Evolutionary conservation across 2,888 invertebrate species (phyloP).

Genomic region (Congeria kusceri): DNA sequence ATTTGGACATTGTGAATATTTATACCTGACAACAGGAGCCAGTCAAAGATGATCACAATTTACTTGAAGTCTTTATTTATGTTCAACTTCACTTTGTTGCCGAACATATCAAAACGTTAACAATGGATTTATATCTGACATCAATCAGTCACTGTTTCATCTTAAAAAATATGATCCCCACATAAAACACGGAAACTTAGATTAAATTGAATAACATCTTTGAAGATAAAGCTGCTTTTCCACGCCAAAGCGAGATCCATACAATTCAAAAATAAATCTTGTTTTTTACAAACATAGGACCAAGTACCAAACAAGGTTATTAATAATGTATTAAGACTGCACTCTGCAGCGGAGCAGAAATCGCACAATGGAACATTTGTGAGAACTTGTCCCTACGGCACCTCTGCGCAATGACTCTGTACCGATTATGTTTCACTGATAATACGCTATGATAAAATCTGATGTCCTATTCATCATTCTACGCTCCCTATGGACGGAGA

Average conservation of each 20-base stretch:
- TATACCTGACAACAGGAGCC: slow-evolving; percentile 50
- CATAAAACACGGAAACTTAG: slow-evolving; percentile 55
- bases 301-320: too few species aligned
- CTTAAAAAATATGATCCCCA: slow-evolving; percentile 41
- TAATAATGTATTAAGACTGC: too few species aligned
- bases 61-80: slow-evolving; percentile 47
- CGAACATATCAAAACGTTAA: slow-evolving; percentile 57
- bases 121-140: slow-evolving; percentile 56
- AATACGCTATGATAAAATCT: too few species aligned
- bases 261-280: too few species aligned
- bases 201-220: slow-evolving; percentile 57
- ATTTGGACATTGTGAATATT: slow-evolving; percentile 47
- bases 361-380: too few species aligned
- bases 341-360: too few species aligned
- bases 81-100: slow-evolving; percentile 25
- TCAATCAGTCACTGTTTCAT: slow-evolving; percentile 58
- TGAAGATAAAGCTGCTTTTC: slow-evolving; percentile 29
- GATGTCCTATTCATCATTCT: too few species aligned
- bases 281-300: too few species aligned
- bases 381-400: too few species aligned
- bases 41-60: slow-evolving; percentile 35
- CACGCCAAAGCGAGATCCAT: slow-evolving; percentile 6
- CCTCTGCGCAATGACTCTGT: too few species aligned
- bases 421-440: too few species aligned
- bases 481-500: too few species aligned